Conservation (phyloP, 2,797 vertebrate species). For the Myotis pilosus region DNA sequence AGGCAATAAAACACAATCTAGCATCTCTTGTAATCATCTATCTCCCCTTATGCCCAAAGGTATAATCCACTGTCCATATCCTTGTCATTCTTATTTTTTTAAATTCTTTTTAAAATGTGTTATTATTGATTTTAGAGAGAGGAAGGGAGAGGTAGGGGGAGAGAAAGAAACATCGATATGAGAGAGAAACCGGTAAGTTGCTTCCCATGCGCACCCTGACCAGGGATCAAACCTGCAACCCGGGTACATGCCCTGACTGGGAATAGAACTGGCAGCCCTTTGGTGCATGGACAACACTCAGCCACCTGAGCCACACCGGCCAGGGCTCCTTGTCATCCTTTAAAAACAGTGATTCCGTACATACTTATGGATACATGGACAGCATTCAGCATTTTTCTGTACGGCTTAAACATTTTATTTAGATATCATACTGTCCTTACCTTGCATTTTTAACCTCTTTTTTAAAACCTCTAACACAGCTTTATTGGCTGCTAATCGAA, state of each 20-base stretch:
- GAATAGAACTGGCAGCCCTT: not conserved
- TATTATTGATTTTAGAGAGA: not conserved
- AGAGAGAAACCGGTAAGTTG: not conserved
- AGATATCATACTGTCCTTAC: too few relatives aligned
- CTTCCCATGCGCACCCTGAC: not conserved
- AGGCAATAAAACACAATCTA: not conserved
- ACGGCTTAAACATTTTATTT: rapidly evolving
- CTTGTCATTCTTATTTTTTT: not conserved
- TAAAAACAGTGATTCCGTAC: rapidly evolving
- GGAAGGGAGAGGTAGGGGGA: not conserved
- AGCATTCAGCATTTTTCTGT: not conserved
- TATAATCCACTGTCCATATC: rapidly evolving
- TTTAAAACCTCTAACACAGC: not conserved
- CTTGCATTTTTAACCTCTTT: not conserved
- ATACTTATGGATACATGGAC: rapidly evolving
- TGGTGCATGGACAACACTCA: not conserved
- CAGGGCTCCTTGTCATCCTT: not conserved
- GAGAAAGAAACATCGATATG: not conserved
- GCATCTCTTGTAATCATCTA: not conserved
- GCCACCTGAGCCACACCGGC: too few relatives aligned
- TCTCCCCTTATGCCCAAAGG: not conserved
- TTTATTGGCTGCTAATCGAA: not conserved
- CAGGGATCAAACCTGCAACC: not conserved
- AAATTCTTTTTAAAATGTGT: not conserved
- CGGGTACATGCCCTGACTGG: not conserved